A percentile compares a stretch with the other conserved stretches of the same genome.
phyloP scores from a whole-genome alignment of 2,113 vertebrate genomes.

The Ptilonorhynchus violaceus region DNA sequence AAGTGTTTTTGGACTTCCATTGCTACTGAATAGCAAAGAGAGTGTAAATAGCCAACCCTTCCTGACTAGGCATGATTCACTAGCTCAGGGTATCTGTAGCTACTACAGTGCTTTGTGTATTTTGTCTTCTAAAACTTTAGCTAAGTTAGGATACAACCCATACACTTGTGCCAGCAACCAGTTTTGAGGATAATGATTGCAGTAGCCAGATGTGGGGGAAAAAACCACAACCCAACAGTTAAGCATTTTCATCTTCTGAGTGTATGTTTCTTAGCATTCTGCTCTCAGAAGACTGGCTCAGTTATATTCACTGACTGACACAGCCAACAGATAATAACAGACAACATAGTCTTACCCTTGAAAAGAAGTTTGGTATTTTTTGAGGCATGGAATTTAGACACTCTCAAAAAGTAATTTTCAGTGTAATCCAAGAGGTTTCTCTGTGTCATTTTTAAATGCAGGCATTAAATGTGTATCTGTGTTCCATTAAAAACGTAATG shows the following conservation, averaged over 20 bases:
- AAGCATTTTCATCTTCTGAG: background rate
- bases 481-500: background rate
- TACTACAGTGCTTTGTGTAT: background rate
- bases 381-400: background rate
- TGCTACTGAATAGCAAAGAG: background rate
- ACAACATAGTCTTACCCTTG: background rate
- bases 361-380: background rate
- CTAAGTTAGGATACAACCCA: background rate
- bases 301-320: background rate
- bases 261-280: background rate
- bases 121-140: background rate
- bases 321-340: background rate
- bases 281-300: background rate
- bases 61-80: background rate
- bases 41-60: background rate
- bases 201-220: background rate
- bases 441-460: background rate
- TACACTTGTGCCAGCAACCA: background rate
- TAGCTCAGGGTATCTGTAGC: background rate
- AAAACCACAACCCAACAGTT: background rate
- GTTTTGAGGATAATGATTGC: background rate
- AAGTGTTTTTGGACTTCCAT: constrained; percentile 67
- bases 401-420: background rate
- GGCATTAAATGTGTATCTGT: background rate
- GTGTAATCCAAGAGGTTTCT: background rate